Conservation (phyloP, 2,113 vertebrate species). For the Ammodytes marinus region DNA sequence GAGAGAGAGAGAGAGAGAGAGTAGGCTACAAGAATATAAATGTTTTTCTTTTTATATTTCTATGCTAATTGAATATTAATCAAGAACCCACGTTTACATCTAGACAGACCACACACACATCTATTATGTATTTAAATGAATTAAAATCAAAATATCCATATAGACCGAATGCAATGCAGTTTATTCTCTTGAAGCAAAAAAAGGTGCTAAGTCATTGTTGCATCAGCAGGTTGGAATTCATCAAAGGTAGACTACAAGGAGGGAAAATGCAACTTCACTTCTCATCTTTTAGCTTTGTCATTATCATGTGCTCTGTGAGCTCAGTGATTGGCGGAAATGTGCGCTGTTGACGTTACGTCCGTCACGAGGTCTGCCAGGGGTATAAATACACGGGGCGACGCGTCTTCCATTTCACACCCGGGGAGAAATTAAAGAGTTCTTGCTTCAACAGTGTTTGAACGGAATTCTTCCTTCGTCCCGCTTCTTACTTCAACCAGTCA, state of each 20-base stretch:
- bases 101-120: no score
- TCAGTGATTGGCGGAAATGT: constrained; percentile 41
- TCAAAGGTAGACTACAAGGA: accelerated
- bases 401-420: accelerated
- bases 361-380: neutral
- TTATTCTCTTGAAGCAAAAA: neutral
- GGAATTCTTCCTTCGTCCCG: constrained; percentile 70
- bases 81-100: no score
- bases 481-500: accelerated
- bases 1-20: no score
- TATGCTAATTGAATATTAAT: no score
- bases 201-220: no score
- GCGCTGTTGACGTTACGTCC: accelerated
- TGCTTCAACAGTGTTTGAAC: constrained; percentile 94
- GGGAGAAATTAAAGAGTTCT: constrained; percentile 65
- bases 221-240: neutral
- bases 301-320: neutral
- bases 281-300: accelerated
- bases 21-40: no score
- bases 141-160: no score
- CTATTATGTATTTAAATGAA: no score
- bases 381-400: constrained; percentile 46
- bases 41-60: no score
- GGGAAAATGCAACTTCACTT: neutral
- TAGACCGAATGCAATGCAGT: neutral